Evolutionary conservation across 2,888 invertebrate genomes (phyloP).

Genomic region (Drosophila percnosoma): DNA sequence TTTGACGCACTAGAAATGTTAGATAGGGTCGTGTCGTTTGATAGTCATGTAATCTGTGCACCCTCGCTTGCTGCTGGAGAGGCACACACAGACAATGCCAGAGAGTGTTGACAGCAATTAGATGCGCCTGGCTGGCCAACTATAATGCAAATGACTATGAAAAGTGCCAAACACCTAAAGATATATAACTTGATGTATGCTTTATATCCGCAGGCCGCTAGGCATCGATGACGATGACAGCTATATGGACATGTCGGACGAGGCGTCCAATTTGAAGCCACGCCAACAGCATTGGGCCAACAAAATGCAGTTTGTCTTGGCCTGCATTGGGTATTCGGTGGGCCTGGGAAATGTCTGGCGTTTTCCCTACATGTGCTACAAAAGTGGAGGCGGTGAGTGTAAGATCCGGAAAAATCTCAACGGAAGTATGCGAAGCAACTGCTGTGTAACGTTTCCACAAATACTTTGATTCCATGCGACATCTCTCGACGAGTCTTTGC

Average conservation of each 20-base stretch:
- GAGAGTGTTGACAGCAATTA: constrained; percentile 71
- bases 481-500: constrained; percentile 30
- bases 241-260: constrained; percentile 90
- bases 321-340: constrained; percentile 95
- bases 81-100: constrained; percentile 30
- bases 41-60: constrained; percentile 38
- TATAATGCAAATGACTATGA: constrained; percentile 43
- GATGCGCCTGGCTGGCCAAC: constrained; percentile 54
- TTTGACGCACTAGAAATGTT: constrained; percentile 64
- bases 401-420: constrained; percentile 7
- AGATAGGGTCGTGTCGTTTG: constrained; percentile 23
- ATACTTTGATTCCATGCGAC: constrained; percentile 57
- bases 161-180: constrained; percentile 9
- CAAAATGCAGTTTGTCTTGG: constrained; percentile 94
- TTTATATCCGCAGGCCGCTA: constrained; percentile 87
- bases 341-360: constrained; percentile 96
- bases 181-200: constrained; percentile 15
- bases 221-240: constrained; percentile 92
- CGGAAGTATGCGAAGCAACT: constrained; percentile 10
- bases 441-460: constrained; percentile 24
- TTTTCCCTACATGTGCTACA: constrained; percentile 96
- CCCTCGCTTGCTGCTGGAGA: constrained; percentile 3
- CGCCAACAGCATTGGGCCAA: constrained; percentile 94
- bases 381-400: constrained; percentile 93
- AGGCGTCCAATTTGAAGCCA: constrained; percentile 90